phyloP scores from a whole-genome alignment of 2,113 vertebrate genomes.

The human (Homo sapiens) region GRCh38 chr1:170644001-170644500 shows the following conservation, averaged over 20 bases:
- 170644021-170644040: neutral
- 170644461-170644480: neutral
- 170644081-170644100: neutral
- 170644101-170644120: neutral
- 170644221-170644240: neutral
- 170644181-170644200: neutral
- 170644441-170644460: neutral
- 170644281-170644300: neutral
- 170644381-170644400: neutral
- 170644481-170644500: neutral
- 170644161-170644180: slow-evolving; percentile 9
- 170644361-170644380: neutral
- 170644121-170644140: neutral
- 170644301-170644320: neutral
- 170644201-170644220: neutral
- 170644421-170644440: neutral
- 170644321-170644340: neutral
- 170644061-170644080: neutral
- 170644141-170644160: neutral
- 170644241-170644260: neutral
- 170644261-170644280: neutral
- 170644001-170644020: neutral
- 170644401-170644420: neutral
- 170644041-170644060: neutral
- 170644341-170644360: neutral